Conservation (phyloP, 2,888 invertebrate species). For the Agriopis leucophaearia region DNA sequence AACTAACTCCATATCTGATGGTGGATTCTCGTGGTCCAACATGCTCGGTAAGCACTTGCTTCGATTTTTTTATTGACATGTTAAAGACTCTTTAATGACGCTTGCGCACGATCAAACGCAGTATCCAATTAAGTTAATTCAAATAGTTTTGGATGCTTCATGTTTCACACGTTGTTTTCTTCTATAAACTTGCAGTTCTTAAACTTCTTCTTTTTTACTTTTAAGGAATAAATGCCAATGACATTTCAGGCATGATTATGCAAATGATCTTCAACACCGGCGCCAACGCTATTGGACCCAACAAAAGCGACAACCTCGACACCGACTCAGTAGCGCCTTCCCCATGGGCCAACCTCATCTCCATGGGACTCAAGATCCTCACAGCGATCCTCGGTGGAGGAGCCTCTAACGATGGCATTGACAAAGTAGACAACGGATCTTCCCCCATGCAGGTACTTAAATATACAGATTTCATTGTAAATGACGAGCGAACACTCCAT, state of each 20-base stretch:
- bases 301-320: slow-evolving; percentile 93
- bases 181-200: slow-evolving; percentile 14
- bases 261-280: slow-evolving; percentile 94
- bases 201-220: slow-evolving; percentile 33
- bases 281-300: slow-evolving; percentile 87
- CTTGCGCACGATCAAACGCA: not conserved
- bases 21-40: slow-evolving; percentile 95
- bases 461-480: slow-evolving; percentile 22
- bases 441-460: slow-evolving; percentile 94
- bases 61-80: slow-evolving; percentile 15
- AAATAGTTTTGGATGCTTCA: slow-evolving; percentile 10
- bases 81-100: not conserved
- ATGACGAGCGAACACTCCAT: slow-evolving; percentile 34
- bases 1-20: slow-evolving; percentile 92
- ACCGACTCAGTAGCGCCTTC: slow-evolving; percentile 90
- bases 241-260: slow-evolving; percentile 89
- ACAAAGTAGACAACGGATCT: slow-evolving; percentile 95
- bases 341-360: slow-evolving; percentile 95
- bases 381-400: slow-evolving; percentile 94
- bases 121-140: not conserved
- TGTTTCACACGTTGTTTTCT: slow-evolving; percentile 18
- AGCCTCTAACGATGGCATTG: slow-evolving; percentile 92
- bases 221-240: slow-evolving; percentile 37
- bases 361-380: slow-evolving; percentile 94
- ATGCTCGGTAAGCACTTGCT: slow-evolving; percentile 87